These are phyloP conservation scores for Hirudinaria manillensis DNA, from an alignment of 2,888 invertebrate genomes.

Conservation along the genomic window DNA sequence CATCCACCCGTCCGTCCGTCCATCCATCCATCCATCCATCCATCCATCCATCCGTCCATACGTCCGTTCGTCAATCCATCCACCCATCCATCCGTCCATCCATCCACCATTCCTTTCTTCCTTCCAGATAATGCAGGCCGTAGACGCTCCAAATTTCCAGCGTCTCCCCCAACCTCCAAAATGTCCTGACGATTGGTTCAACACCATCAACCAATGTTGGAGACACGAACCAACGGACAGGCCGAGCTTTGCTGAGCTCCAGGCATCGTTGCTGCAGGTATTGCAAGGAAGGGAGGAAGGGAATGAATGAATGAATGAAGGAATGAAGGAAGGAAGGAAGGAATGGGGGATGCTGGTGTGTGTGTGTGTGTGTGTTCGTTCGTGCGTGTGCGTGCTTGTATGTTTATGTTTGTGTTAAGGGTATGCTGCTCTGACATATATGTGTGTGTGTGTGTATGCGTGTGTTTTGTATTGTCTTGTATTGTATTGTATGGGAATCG, in stretches of 20 bases:
- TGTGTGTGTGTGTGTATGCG: neutral
- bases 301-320: too few relatives aligned
- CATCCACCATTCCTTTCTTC: neutral
- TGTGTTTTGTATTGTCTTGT: too few relatives aligned
- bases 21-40: neutral
- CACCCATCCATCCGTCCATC: neutral
- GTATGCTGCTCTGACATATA: too few relatives aligned
- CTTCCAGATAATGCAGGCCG: conserved; percentile 39
- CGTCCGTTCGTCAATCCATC: conserved; percentile 1
- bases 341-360: too few relatives aligned
- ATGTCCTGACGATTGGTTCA: conserved; percentile 86
- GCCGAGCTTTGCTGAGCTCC: conserved; percentile 82
- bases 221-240: conserved; percentile 79
- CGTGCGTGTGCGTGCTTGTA: neutral
- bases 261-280: conserved; percentile 68
- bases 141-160: conserved; percentile 53
- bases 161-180: conserved; percentile 86
- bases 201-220: conserved; percentile 92
- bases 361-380: too few relatives aligned
- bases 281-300: neutral
- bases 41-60: conserved; percentile 3
- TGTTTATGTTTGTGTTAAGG: neutral
- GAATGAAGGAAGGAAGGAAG: too few relatives aligned
- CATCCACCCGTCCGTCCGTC: conserved; percentile 1
- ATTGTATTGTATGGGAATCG: too few relatives aligned